These are phyloP conservation scores for Euglossa dilemma DNA, from an alignment of 1,140 invertebrate genomes.

Conservation along the genomic window DNA sequence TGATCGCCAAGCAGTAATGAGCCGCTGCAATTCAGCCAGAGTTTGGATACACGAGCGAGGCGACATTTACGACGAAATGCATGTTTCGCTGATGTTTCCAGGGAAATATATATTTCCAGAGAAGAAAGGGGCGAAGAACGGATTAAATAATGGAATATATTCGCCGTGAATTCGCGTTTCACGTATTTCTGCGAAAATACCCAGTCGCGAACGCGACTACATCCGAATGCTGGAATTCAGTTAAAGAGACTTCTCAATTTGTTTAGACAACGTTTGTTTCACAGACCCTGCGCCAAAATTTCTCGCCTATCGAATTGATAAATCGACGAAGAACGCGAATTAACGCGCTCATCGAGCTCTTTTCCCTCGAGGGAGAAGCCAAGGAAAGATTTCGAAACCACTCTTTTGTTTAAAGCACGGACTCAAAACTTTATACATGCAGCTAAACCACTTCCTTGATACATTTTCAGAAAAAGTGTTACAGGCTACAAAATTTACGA, in stretches of 20 bases:
- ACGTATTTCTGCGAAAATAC: not conserved
- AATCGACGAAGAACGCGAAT: not conserved
- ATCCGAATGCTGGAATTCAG: not conserved
- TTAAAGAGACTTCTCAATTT: not conserved
- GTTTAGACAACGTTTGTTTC: not conserved
- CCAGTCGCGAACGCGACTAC: not conserved
- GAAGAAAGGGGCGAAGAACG: not conserved
- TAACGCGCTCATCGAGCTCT: not conserved
- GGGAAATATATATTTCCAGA: not conserved
- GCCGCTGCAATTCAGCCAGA: not conserved
- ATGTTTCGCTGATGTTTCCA: not conserved
- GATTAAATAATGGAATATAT: not conserved
- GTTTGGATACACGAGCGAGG: too few species aligned
- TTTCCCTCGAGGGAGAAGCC: not conserved
- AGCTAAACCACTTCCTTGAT: slow-evolving; percentile 20
- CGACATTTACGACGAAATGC: not conserved
- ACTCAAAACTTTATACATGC: slow-evolving; percentile 19
- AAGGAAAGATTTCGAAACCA: slow-evolving; percentile 1
- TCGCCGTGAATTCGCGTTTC: not conserved
- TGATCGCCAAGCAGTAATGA: not conserved
- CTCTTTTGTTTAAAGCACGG: not conserved
- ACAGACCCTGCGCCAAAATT: not conserved
- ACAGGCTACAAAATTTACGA: too few species aligned
- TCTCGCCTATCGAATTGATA: not conserved
- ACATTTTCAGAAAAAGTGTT: not conserved